A percentile compares a stretch with the other conserved stretches of the same genome.
These are phyloP conservation scores for Xiphydria camelus DNA, from an alignment of 2,888 invertebrate genomes.

Conservation along the genomic window DNA sequence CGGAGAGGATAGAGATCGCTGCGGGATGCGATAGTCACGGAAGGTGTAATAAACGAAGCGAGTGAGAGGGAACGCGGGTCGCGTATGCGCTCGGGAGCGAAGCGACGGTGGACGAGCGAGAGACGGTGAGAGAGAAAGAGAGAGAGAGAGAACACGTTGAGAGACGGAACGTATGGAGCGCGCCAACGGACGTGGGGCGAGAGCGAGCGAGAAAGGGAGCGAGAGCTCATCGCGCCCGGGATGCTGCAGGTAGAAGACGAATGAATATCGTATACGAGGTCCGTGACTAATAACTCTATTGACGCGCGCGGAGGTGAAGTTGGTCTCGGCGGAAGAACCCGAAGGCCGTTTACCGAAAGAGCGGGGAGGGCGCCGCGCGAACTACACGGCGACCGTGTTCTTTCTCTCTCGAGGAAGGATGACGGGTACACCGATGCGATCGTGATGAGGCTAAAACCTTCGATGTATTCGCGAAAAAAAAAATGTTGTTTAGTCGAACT, in stretches of 20 bases:
- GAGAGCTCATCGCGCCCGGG: too few relatives aligned
- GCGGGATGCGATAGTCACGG: background rate
- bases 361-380: too few relatives aligned
- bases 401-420: too few relatives aligned
- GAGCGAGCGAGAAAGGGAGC: too few relatives aligned
- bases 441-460: too few relatives aligned
- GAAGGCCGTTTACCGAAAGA: background rate
- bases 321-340: slow-evolving; percentile 26
- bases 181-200: too few relatives aligned
- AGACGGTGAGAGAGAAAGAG: slow-evolving; percentile 1
- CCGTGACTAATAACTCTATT: slow-evolving; percentile 52
- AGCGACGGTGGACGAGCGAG: background rate
- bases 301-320: slow-evolving; percentile 35
- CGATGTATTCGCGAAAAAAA: too few relatives aligned
- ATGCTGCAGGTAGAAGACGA: slow-evolving; percentile 26
- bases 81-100: slow-evolving; percentile 8
- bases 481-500: too few relatives aligned
- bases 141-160: background rate
- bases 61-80: slow-evolving; percentile 3
- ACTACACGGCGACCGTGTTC: too few relatives aligned
- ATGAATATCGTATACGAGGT: slow-evolving; percentile 37
- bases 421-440: too few relatives aligned
- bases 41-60: slow-evolving; percentile 5
- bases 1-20: background rate
- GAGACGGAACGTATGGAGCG: too few relatives aligned